Conservation (phyloP, 2,113 vertebrate species). For the Phainopepla nitens region DNA sequence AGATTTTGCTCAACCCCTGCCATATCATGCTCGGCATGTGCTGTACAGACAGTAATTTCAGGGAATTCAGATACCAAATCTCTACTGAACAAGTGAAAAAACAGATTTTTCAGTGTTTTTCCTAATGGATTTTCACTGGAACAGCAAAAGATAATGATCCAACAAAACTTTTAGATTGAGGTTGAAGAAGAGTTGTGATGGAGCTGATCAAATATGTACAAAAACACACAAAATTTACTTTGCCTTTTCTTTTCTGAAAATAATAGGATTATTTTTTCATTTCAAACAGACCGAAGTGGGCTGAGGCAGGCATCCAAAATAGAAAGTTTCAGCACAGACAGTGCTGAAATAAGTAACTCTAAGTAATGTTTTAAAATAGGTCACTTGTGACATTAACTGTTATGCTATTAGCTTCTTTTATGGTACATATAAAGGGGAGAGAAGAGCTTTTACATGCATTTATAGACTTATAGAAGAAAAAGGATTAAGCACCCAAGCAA, state of each 20-base stretch:
- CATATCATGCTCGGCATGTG: fast-evolving
- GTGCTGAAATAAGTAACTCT: neutral
- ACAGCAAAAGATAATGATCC: neutral
- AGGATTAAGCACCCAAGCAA: neutral
- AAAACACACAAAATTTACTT: neutral
- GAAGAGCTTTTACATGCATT: neutral
- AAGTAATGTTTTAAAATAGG: neutral
- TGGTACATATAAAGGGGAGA: fast-evolving
- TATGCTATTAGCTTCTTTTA: neutral
- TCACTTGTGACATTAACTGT: neutral
- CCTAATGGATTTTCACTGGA: neutral
- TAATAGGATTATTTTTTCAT: neutral
- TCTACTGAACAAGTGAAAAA: neutral
- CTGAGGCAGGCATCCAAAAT: neutral
- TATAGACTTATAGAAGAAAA: neutral
- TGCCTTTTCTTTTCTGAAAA: neutral
- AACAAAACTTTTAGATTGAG: neutral
- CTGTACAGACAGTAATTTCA: neutral
- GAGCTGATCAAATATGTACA: neutral
- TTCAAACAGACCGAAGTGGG: neutral
- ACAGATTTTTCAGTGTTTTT: neutral
- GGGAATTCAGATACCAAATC: neutral
- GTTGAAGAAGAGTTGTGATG: neutral
- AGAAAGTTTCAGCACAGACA: neutral
- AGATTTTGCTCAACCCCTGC: neutral